Percentiles rank a stretch among this genome's conserved stretches.
Evolutionary conservation across 2,888 invertebrate genomes (phyloP).

Genomic region (Tuta absoluta): DNA sequence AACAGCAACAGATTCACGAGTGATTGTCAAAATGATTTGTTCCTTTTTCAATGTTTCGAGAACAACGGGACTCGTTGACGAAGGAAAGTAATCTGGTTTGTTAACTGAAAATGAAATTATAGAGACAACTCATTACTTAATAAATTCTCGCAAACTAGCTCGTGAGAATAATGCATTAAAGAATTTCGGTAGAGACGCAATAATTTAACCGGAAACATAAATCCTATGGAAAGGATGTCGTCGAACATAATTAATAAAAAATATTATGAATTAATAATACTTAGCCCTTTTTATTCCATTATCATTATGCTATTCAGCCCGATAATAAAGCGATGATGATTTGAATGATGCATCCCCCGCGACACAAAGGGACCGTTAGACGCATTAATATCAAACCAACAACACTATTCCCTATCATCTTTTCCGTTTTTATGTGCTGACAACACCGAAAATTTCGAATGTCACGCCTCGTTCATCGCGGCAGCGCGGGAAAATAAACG

Average conservation of each 20-base stretch:
- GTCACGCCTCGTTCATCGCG: slow-evolving; percentile 78
- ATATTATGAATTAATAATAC: slow-evolving; percentile 39
- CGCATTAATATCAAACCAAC: slow-evolving; percentile 74
- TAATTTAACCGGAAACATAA: slow-evolving; percentile 27
- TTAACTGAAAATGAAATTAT: not conserved
- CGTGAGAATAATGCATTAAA: slow-evolving; percentile 15
- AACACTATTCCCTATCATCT: slow-evolving; percentile 66
- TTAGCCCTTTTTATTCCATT: slow-evolving; percentile 58
- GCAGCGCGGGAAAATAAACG: slow-evolving; percentile 71
- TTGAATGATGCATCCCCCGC: slow-evolving; percentile 59
- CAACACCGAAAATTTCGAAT: slow-evolving; percentile 74
- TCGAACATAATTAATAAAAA: slow-evolving; percentile 1
- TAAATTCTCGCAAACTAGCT: not conserved
- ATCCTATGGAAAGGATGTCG: slow-evolving; percentile 22
- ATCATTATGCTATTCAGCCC: slow-evolving; percentile 59
- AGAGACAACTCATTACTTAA: not conserved
- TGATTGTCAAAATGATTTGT: slow-evolving; percentile 19
- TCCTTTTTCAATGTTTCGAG: not conserved
- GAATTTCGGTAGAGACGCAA: slow-evolving; percentile 17
- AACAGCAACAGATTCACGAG: slow-evolving; percentile 22
- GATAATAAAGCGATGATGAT: slow-evolving; percentile 51
- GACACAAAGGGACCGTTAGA: slow-evolving; percentile 74
- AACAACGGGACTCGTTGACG: slow-evolving; percentile 7
- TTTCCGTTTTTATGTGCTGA: slow-evolving; percentile 62
- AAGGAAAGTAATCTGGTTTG: slow-evolving; percentile 8